Conservation (phyloP, 2,113 vertebrate species). For the Tyto alba region DNA sequence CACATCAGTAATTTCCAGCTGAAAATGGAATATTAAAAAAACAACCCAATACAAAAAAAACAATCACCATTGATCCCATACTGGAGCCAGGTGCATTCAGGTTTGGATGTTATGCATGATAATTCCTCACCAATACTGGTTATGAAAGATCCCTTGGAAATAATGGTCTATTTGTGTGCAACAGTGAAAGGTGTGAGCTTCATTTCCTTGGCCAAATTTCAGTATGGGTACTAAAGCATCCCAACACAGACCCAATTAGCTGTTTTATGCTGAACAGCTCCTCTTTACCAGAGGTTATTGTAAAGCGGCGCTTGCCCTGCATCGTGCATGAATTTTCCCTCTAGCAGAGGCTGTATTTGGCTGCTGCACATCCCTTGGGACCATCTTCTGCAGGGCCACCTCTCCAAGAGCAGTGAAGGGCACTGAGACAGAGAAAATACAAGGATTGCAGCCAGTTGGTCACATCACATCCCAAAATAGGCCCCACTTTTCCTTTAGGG, state of each 20-base stretch:
- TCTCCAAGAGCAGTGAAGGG: background rate
- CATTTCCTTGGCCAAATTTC: slow-evolving; percentile 11
- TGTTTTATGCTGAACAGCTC: background rate
- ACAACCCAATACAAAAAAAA: background rate
- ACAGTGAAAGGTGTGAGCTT: slow-evolving; percentile 32
- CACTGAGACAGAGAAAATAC: background rate
- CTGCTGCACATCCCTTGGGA: background rate
- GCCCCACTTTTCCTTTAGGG: slow-evolving; percentile 3
- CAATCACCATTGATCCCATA: background rate
- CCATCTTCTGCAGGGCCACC: background rate
- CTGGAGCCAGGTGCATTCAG: slow-evolving; percentile 25
- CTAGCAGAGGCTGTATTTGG: background rate
- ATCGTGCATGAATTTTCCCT: background rate
- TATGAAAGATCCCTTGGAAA: slow-evolving; percentile 33
- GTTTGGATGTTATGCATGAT: background rate
- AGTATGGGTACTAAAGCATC: background rate
- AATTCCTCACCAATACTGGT: background rate
- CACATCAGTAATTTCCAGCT: slow-evolving; percentile 69
- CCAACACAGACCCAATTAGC: background rate
- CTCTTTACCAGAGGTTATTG: background rate
- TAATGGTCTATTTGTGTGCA: background rate
- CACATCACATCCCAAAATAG: background rate
- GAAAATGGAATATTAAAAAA: slow-evolving; percentile 57
- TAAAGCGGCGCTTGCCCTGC: background rate
- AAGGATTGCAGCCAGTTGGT: background rate